Evolutionary conservation across 2,113 vertebrate species (phyloP), one percentile per base, ranked within the genome.

Genomic region (Chamaea fasciata): DNA sequence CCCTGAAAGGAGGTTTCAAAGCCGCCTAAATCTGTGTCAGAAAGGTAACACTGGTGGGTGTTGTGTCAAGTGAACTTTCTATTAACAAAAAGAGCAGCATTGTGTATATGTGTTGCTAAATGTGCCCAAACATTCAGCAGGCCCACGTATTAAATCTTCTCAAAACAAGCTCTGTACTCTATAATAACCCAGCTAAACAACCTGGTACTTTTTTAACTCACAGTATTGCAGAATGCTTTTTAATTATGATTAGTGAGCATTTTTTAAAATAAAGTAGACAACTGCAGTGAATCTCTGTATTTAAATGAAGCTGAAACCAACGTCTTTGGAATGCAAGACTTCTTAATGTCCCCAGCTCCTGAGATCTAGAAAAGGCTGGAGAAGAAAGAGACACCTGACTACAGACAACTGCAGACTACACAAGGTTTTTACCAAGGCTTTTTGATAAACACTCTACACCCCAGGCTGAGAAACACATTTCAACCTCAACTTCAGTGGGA

Each of bases 1-100:
- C 55, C 35, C 67, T 63, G 71, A 91, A 42, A 83, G 41, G 33
- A 87, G 42, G 19, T 70, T 90, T 83, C 63, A 86, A 83, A 83
- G 63, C 55, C 0, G 0, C 41, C 27, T 77, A 62, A 87, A 73
- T 75, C 41, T 46, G 21, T 59, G 62, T 69, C 16, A 0, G 47
- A 65, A 95, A 84, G n/a, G 69, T 74, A 92, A 81, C 33, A 14
- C 46, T 44, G 30, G 24, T 49, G 41, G 5, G 0, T 49, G 77
- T 24, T 44, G 11, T 49, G 49, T 73, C 74, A 87, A 76, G 67
- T 31, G 50, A 95, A 53, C 23, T 13, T 65, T 49, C 62, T 87
- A 11, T 50, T 69, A 69, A 89, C 42, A 76, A 91, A 87, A 76
- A 41, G 13, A 90, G 56, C 80, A 87, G 60, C 17, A 15, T 5